Percentiles rank a stretch among this genome's conserved stretches.
Evolutionary conservation across 1,140 invertebrate species (phyloP).

Genomic region (Ericerus pela): DNA sequence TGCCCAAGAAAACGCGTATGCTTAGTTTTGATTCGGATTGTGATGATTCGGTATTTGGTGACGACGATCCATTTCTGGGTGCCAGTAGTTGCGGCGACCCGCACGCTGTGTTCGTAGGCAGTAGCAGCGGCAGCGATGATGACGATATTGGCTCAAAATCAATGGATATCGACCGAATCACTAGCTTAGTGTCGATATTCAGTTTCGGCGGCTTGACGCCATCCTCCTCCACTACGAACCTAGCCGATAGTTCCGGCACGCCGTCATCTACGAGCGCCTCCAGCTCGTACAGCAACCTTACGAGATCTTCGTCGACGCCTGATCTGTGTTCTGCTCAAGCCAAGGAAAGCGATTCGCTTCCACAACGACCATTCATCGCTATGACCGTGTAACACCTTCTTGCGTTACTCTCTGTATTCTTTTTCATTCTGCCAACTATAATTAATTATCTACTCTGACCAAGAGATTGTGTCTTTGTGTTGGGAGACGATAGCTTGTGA

Average conservation of each 20-base stretch:
- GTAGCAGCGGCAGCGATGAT: conserved; percentile 27
- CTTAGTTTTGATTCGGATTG: conserved; percentile 14
- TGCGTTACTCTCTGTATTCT: too few species aligned
- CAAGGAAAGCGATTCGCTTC: conserved; percentile 32
- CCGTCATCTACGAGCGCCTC: conserved; percentile 16
- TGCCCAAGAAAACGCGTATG: conserved; percentile 32
- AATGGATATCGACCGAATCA: conserved; percentile 40
- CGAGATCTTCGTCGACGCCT: conserved; percentile 34
- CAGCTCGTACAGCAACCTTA: conserved; percentile 27
- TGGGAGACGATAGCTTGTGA: too few species aligned
- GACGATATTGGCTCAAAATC: conserved; percentile 18
- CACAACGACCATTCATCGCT: conserved; percentile 35
- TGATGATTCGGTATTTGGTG: conserved; percentile 30
- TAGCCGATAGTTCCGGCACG: not conserved
- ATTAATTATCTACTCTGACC: too few species aligned
- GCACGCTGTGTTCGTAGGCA: too few species aligned
- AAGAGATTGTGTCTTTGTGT: too few species aligned
- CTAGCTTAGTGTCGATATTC: conserved; percentile 39
- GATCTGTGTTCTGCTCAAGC: conserved; percentile 37
- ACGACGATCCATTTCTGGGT: conserved; percentile 30
- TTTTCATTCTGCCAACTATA: too few species aligned
- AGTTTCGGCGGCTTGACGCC: conserved; percentile 34
- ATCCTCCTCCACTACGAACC: conserved; percentile 13
- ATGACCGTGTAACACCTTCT: conserved; percentile 35
- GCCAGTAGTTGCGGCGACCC: conserved; percentile 26